phyloP scores from a whole-genome alignment of 2,797 vertebrate species.

The Typhlichthys subterraneus region DNA sequence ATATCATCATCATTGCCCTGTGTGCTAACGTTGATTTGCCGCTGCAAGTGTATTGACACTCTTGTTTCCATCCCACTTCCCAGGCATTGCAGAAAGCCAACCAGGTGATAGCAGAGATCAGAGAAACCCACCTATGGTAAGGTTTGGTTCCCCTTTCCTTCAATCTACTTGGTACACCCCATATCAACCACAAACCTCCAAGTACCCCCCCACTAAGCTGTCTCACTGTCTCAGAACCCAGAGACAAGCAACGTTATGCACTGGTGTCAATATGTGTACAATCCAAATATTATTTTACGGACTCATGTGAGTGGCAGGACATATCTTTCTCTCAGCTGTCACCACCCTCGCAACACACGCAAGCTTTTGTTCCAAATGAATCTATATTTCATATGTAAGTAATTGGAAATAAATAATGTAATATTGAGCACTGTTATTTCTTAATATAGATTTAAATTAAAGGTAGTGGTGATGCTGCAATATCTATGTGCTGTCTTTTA shows the following conservation, averaged over 20 bases:
- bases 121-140: conserved; percentile 98
- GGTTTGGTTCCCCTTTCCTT: conserved; percentile 31
- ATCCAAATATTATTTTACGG: conserved; percentile 76
- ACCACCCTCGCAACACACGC: conserved; percentile 43
- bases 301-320: conserved; percentile 65
- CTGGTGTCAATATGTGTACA: conserved; percentile 78
- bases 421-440: conserved; percentile 70
- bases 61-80: background rate
- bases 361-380: conserved; percentile 40
- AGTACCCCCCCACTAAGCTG: conserved; percentile 16
- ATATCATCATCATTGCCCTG: too few species aligned
- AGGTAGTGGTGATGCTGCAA: conserved; percentile 47
- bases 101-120: conserved; percentile 97
- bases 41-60: background rate
- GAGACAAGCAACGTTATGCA: conserved; percentile 74
- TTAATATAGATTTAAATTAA: conserved; percentile 75
- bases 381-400: conserved; percentile 64
- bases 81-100: conserved; percentile 96
- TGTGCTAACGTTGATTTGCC: too few species aligned
- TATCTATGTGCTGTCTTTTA: conserved; percentile 30
- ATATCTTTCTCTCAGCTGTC: conserved; percentile 54
- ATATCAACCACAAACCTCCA: background rate
- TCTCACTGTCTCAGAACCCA: conserved; percentile 42
- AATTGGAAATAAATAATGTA: conserved; percentile 65
- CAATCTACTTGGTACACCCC: background rate